Base-by-base conservation (phyloP, 2,888 invertebrate genomes). In the Morpho helenor region DNA sequence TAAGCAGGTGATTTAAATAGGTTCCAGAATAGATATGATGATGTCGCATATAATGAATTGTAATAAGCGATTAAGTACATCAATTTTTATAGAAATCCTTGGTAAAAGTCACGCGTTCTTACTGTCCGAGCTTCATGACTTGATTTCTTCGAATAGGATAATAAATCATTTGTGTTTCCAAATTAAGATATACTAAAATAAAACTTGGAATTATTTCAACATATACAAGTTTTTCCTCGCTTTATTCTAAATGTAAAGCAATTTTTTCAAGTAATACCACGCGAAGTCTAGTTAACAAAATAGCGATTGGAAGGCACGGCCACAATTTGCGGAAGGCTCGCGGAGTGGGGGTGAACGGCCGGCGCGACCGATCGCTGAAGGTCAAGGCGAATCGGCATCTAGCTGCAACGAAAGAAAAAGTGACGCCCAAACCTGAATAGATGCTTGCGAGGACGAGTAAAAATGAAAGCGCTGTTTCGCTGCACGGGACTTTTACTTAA, bases 351-450 rank as follows among this genome's bases (percentile, higher is more conserved):
- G 68, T 58, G 70, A 84, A 83, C 83, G 86, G 70, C 82, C 88
- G 84, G 69, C 79, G 79, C 84, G 84, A 77, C 86, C 85, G 84
- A 80, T 84, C 86, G 79, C 70, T 82, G 84, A 87, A 88, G 90
- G 88, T 89, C 90, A 90, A 90, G 88, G 88, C 84, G 63, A 60
- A 63, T 66, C 66, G 64, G 68, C 67, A 68, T 67, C 70, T 69
- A 72, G 69, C 61, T 66, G 67, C 62, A 84, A 84, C 82, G 89
- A 90, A 89, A 89, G 82, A 89, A 90, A 90, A 90, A 90, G 90
- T 90, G 88, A 87, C 87, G 80, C 79, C 87, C 82, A 83, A 88
- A 87, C 87, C 85, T 83, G 87, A 87, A 86, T 84, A 86, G 85
- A 84, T 80, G 78, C 47, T 54, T 42, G 53, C 54, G 72, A 69